Percentiles rank a stretch among this genome's conserved stretches.
Evolutionary conservation across 2,113 vertebrate genomes (phyloP).

Genomic region (Muntiacus muntjak): DNA sequence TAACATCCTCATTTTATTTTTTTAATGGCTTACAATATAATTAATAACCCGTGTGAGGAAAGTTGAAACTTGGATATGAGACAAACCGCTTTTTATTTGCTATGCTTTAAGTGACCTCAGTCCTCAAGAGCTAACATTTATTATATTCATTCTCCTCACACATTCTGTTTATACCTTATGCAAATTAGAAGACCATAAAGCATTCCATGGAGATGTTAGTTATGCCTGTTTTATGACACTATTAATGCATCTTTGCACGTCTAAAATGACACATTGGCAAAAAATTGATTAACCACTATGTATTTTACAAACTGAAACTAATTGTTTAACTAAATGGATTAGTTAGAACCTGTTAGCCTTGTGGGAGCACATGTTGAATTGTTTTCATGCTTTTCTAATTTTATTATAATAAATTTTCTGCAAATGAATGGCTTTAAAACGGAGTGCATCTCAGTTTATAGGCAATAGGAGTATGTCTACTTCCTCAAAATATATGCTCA

Average conservation of each 20-base stretch:
- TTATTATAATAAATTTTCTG: slow-evolving; percentile 50
- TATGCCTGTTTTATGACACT: neutral
- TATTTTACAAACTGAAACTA: slow-evolving; percentile 47
- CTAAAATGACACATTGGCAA: neutral
- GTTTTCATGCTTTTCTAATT: slow-evolving; percentile 54
- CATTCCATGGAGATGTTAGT: neutral
- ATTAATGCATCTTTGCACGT: neutral
- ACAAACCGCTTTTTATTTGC: neutral
- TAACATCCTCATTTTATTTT: neutral
- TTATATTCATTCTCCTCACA: neutral
- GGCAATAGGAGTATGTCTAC: neutral
- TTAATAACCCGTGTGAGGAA: neutral
- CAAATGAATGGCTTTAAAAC: slow-evolving; percentile 17
- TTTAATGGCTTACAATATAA: neutral
- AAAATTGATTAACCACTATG: neutral
- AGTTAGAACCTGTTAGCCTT: slow-evolving; percentile 24
- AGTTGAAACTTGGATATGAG: neutral
- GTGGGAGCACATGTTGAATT: slow-evolving; percentile 18
- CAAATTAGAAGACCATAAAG: slow-evolving; percentile 40
- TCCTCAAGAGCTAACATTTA: neutral
- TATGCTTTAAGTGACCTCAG: neutral
- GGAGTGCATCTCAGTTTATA: neutral
- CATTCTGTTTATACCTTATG: slow-evolving; percentile 7
- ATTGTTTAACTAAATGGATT: slow-evolving; percentile 40
- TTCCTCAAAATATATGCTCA: slow-evolving; percentile 8